Percentiles rank a stretch among this genome's conserved stretches.
phyloP scores from a whole-genome alignment of 2,888 invertebrate species.

The Flabesymbios commensalis region DNA sequence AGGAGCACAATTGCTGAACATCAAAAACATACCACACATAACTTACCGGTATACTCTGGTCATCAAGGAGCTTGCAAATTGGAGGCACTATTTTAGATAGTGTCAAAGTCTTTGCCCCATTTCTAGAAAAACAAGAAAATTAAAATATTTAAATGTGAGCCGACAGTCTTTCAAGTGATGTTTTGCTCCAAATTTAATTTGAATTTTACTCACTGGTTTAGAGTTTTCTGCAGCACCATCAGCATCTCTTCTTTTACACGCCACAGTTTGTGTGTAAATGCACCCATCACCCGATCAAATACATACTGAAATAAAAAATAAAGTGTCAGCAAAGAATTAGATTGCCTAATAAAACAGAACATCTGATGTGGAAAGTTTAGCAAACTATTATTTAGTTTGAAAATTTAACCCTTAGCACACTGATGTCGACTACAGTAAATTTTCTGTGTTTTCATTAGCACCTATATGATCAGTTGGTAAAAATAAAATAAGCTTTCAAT shows the following conservation, averaged over 20 bases:
- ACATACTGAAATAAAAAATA: constrained; percentile 66
- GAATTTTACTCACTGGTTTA: constrained; percentile 75
- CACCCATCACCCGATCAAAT: constrained; percentile 73
- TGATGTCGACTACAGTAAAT: too few species aligned
- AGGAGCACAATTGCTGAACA: too few species aligned
- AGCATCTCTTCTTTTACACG: constrained; percentile 89
- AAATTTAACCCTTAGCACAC: too few species aligned
- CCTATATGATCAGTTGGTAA: too few species aligned
- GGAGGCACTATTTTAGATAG: constrained; percentile 81
- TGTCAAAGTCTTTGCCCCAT: constrained; percentile 82
- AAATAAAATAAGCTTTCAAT: too few species aligned
- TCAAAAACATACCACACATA: neutral
- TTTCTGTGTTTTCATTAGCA: too few species aligned
- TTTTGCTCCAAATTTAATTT: neutral
- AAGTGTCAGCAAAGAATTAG: neutral
- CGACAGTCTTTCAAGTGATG: neutral
- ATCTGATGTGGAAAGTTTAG: too few species aligned
- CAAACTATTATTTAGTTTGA: too few species aligned
- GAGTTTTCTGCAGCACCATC: constrained; percentile 77
- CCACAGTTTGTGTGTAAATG: constrained; percentile 86
- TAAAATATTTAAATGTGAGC: neutral
- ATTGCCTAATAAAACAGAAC: neutral
- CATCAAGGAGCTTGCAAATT: constrained; percentile 81
- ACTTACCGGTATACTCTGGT: constrained; percentile 77
- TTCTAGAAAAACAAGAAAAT: constrained; percentile 66